Evolutionary conservation across 1,140 invertebrate genomes (phyloP), one percentile per base, ranked within the genome.

Genomic region (Theocolax elegans): DNA sequence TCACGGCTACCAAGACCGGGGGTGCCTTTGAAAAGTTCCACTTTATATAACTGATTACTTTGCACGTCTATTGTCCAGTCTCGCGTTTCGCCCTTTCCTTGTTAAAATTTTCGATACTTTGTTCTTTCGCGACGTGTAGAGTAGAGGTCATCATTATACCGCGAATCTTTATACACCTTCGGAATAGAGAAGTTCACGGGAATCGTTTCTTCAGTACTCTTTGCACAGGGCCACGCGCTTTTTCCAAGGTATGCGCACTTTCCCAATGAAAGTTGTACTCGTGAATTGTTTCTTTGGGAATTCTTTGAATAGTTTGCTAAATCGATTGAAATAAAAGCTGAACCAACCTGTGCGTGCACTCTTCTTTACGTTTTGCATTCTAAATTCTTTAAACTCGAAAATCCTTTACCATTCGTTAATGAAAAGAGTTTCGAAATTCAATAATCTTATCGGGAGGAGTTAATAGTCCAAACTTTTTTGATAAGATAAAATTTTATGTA

Each of bases 231-330:
- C 17, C n/a, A n/a, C n/a, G n/a, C n/a, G n/a, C 3, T 63, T 63
- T 48, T 48, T 67, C 12, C 3, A 49, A 21, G 29, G 31, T 13
- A 29, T 42, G 38, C 23, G n/a, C n/a, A 19, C 2, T 29, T 53
- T 51, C 15, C 19, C 19, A 13, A 2, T 17, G 27, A 44, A 19
- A 48, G 13, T n/a, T n/a, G n/a, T 21, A 53, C 8, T 25, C 25
- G 10, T 53, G 53, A 35, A 58, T 40, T 15, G 58, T 71, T 72
- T 74, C 58, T 60, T 23, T 1, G 27, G 13, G 25, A 71, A 74
- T 77, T 72, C 70, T 71, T 70, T 12, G 48, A 25, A 74, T 72
- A 66, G 48, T 62, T 62, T 6, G 23, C 25, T 7, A 53, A 62
- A 62, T 62, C 66, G 35, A 68, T 49, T 9, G 17, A 40, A 58